Evolutionary conservation across 64 coral and sea anemone genomes (phyloP), one percentile per base, ranked within the genome.

Genomic region (Dendrophyllia cribrosa): DNA sequence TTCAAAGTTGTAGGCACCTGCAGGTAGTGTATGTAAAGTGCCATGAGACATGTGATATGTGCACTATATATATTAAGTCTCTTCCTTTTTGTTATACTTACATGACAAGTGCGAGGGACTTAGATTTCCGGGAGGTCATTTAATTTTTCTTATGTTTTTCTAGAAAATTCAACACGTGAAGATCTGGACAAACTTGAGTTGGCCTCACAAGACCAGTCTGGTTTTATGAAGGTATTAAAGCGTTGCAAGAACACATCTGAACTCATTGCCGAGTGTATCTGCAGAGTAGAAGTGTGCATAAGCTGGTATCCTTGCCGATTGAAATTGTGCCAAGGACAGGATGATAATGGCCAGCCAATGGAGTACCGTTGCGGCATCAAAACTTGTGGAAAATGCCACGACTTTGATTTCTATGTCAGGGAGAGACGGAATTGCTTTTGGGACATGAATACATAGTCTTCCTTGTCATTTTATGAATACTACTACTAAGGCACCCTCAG

Each of bases 301-400:
- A 99, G 91, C 21, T 99, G 97, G 97, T 96, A 99, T 77, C 97
- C 97, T 2, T 99, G 97, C 88, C 82, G 90, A 63, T 63, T 99
- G 53, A 99, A 99, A 20, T 93, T 96, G 19, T 99, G 97, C 62
- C 92, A 96, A 82, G 94, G 90, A 9, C 60, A 91, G 78, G 89
- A 95, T 19, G 72, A 52, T 11, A 61, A 97, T 88, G 91, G 95
- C 4, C 83, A 92, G n/a, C 66, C 49, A 46, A 70, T 53, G 65
- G 92, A 86, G 22, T 96, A 96, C 89, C 91, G 94, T 9, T 99
- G 97, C 86, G 97, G 97, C 25, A 99, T 99, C 12, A 99, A 99
- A 68, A 96, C 97, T 21, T 99, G 97, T 76, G 95, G 97, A 44
- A 99, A 99, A 87, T 99, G 97, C 62, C 58, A 89, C 21, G 79